Conservation (phyloP, 2,797 vertebrate species). For the Buphagus erythrorhynchus region DNA sequence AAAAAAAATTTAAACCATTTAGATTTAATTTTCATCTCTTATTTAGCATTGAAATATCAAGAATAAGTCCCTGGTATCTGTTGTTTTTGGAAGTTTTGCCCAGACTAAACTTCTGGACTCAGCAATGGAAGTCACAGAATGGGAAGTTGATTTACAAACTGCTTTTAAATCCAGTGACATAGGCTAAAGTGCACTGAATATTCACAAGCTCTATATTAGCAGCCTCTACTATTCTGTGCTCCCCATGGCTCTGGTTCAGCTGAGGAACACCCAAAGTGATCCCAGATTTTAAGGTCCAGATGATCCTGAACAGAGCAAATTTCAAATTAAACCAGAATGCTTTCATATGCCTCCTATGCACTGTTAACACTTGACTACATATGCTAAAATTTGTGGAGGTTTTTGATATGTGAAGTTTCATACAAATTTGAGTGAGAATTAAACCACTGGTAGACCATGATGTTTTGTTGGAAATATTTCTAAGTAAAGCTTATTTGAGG, state of each 20-base stretch:
- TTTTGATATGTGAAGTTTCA: neutral
- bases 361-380: neutral
- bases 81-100: neutral
- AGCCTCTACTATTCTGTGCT: neutral
- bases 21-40: conserved; percentile 29
- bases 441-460: neutral
- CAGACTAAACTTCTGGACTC: neutral
- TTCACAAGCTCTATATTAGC: conserved; percentile 48
- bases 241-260: neutral
- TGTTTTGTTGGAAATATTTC: neutral
- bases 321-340: conserved; percentile 26
- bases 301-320: conserved; percentile 46
- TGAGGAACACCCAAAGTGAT: conserved; percentile 59
- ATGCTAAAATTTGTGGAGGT: neutral
- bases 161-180: conserved; percentile 33
- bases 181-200: conserved; percentile 51
- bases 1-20: neutral
- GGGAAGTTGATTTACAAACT: conserved; percentile 50
- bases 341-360: neutral
- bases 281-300: conserved; percentile 48
- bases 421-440: neutral
- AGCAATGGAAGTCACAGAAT: neutral
- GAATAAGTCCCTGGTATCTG: neutral
- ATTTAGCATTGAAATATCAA: neutral
- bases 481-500: neutral